A percentile compares a stretch with the other conserved stretches of the same genome.
These are phyloP conservation scores for Epinephelus cyanopodus DNA, from an alignment of 2,113 vertebrate genomes.

Conservation along the genomic window DNA sequence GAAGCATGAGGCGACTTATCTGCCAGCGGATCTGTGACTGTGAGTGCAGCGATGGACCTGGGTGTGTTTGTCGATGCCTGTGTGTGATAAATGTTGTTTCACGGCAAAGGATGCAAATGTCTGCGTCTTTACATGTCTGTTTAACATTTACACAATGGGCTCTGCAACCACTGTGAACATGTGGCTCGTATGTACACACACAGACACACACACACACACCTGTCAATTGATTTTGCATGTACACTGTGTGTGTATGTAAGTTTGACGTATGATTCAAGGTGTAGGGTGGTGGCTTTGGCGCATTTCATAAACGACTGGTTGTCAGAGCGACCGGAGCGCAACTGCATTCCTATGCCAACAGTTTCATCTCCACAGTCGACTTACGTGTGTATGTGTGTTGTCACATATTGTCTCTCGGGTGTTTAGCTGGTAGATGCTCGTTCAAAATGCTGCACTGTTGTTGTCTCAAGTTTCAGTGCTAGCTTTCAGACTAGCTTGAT, in stretches of 20 bases:
- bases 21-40: conserved; percentile 99
- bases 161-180: conserved; percentile 9
- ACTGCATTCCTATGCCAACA: conserved; percentile 63
- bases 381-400: neutral
- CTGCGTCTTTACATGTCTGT: conserved; percentile 5
- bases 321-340: conserved; percentile 59
- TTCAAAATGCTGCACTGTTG: conserved; percentile 24
- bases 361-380: conserved; percentile 46
- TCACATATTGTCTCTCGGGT: conserved; percentile 9
- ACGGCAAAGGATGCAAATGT: neutral
- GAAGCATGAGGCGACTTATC: conserved; percentile 98
- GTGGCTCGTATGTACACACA: conserved; percentile 7
- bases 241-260: conserved; percentile 30
- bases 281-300: conserved; percentile 79
- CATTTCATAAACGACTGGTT: conserved; percentile 65
- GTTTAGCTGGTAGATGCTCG: neutral
- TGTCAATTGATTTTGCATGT: conserved; percentile 30
- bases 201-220: neutral
- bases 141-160: conserved; percentile 21
- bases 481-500: conserved; percentile 28
- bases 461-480: conserved; percentile 42
- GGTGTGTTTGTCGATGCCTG: conserved; percentile 69
- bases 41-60: conserved; percentile 91
- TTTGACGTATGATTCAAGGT: conserved; percentile 60
- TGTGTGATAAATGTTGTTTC: conserved; percentile 16